Conservation (phyloP, 1,140 invertebrate species). For the Diabrotica undecimpunctata region DNA sequence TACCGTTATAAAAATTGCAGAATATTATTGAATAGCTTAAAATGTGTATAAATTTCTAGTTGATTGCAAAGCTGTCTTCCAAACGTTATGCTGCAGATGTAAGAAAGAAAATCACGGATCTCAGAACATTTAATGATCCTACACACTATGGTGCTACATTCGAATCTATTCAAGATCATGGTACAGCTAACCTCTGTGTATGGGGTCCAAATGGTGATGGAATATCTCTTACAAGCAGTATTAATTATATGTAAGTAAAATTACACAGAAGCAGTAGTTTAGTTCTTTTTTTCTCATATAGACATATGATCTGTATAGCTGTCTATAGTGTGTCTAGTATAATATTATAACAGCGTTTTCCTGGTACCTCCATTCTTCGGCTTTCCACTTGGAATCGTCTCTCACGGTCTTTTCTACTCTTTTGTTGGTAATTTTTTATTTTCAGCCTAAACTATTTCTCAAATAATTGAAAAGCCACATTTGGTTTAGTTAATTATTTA, state of each 20-base stretch:
- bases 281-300: too few relatives aligned
- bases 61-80: slow-evolving; percentile 62
- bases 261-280: too few relatives aligned
- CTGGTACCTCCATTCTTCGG: too few relatives aligned
- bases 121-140: slow-evolving; percentile 62
- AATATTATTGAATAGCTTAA: not conserved
- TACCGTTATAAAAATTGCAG: not conserved
- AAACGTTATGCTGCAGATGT: slow-evolving; percentile 60
- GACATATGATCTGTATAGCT: too few relatives aligned
- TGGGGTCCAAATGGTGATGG: slow-evolving; percentile 85
- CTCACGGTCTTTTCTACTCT: too few relatives aligned
- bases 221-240: slow-evolving; percentile 85
- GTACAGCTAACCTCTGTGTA: slow-evolving; percentile 88
- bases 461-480: too few relatives aligned
- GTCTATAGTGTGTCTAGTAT: too few relatives aligned
- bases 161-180: slow-evolving; percentile 63
- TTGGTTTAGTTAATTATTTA: too few relatives aligned
- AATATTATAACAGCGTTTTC: too few relatives aligned
- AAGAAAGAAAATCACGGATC: slow-evolving; percentile 58
- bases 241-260: slow-evolving; percentile 78
- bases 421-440: too few relatives aligned
- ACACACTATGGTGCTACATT: slow-evolving; percentile 65
- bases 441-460: too few relatives aligned
- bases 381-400: too few relatives aligned
- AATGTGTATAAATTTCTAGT: slow-evolving; percentile 47